Base-by-base conservation (phyloP, 2,888 invertebrate species). In the Lasioglossum malachurum region DNA sequence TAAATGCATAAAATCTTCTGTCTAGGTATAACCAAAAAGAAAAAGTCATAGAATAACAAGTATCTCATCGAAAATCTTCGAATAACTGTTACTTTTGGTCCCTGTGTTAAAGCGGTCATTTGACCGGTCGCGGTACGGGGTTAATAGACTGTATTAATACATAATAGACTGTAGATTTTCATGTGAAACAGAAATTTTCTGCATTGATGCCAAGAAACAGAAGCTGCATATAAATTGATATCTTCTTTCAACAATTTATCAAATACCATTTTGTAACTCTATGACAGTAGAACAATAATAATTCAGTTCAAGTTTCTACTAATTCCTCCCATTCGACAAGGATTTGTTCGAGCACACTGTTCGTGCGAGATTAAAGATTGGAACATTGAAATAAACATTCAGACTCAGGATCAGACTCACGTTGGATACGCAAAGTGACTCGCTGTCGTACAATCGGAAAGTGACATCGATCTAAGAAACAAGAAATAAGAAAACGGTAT, bases 391-490 rank as follows among this genome's bases (percentile, higher is more conserved):
- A 49, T 49, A 49, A 19, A 57, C n/a, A 69, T 53, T 53, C 10
- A 4, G 23, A 12, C 35, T 35, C 35, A 35, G 27, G 5, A 31
- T 35, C 23, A 5, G 4, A 72, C 86, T 69, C 73, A 86, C 86
- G 7, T 2, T 44, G 5, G 84, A 75, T 4, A 35, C 0, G 14
- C 86, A 86, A 10, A 86, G 78, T 7, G 77, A 57, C 19, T 78
- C 73, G 2, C 69, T 27, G 1, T 14, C 16, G 35, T 27, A 27
- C 19, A 53, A 41, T 31, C 81, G 78, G 8, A 44, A 75, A 27
- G n/a, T 35, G 16, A 81, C 46, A 27, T 86, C 86, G 35, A 76
- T 31, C 86, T 86, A 49, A 31, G 16, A 31, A 64, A 35, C 23
- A 31, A 31, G 35, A 57, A 60, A 12, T 35, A 31, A 12, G n/a